These are phyloP conservation scores for Drosophila phalerata DNA, from an alignment of 2,888 invertebrate genomes.

Conservation along the genomic window DNA sequence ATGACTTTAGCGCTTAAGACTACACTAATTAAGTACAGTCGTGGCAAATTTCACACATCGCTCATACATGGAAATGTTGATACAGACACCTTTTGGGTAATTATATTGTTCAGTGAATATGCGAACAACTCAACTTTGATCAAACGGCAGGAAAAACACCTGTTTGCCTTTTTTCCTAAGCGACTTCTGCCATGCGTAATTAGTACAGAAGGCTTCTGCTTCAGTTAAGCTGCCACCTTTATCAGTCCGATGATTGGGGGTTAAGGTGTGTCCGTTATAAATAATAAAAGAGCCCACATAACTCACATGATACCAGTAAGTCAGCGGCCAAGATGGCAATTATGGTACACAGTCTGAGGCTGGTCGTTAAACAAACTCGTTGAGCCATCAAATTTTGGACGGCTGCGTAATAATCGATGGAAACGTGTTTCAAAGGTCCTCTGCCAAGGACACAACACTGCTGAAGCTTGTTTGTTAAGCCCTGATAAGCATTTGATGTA, in stretches of 20 bases:
- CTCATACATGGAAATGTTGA: slow-evolving; percentile 16
- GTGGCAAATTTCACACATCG: slow-evolving; percentile 32
- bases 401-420: slow-evolving; percentile 42
- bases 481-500: slow-evolving; percentile 41
- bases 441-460: slow-evolving; percentile 15
- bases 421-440: slow-evolving; percentile 3
- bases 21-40: slow-evolving; percentile 48
- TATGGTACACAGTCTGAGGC: not conserved
- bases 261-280: slow-evolving; percentile 35
- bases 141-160: slow-evolving; percentile 47
- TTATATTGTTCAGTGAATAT: slow-evolving; percentile 74
- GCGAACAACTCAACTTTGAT: slow-evolving; percentile 33
- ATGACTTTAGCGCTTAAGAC: slow-evolving; percentile 43
- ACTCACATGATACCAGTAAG: slow-evolving; percentile 13
- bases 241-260: not conserved
- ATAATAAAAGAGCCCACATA: slow-evolving; percentile 47
- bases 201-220: slow-evolving; percentile 37
- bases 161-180: slow-evolving; percentile 24
- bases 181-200: slow-evolving; percentile 26
- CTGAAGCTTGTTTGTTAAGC: slow-evolving; percentile 20
- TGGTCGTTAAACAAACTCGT: slow-evolving; percentile 21
- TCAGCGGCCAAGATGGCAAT: slow-evolving; percentile 13
- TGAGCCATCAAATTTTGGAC: slow-evolving; percentile 38
- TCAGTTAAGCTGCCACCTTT: slow-evolving; percentile 8
- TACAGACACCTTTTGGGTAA: slow-evolving; percentile 50